A percentile compares a stretch with the other conserved stretches of the same genome.
These are phyloP conservation scores for Whitmania pigra DNA, from an alignment of 1,140 invertebrate genomes.

Conservation along the genomic window DNA sequence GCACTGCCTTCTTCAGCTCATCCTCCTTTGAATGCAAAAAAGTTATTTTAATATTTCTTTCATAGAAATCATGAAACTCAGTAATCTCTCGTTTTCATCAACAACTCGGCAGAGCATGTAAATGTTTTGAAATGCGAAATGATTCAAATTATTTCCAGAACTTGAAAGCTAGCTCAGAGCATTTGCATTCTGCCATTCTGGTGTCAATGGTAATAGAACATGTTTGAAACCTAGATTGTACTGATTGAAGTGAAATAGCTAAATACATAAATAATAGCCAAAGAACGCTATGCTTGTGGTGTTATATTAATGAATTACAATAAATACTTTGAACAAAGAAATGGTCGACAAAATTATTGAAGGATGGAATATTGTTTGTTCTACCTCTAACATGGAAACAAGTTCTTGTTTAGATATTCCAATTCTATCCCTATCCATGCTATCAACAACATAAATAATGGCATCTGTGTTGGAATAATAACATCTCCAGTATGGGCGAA, in stretches of 20 bases:
- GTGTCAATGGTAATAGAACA: too few species aligned
- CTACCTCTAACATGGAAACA: slow-evolving; percentile 82
- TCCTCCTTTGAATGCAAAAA: slow-evolving; percentile 61
- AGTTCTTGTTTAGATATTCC: slow-evolving; percentile 97
- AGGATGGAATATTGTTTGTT: slow-evolving; percentile 22
- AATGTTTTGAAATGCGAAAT: neutral
- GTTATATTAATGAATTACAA: too few species aligned
- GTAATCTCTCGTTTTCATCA: neutral
- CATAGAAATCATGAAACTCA: neutral
- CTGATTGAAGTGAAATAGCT: too few species aligned
- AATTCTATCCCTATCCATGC: slow-evolving; percentile 93
- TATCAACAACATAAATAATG: slow-evolving; percentile 98
- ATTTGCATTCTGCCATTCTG: too few species aligned
- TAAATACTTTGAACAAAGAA: too few species aligned
- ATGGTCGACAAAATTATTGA: too few species aligned
- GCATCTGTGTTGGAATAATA: slow-evolving; percentile 99
- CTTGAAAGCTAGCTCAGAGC: too few species aligned
- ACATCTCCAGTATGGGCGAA: slow-evolving; percentile 95
- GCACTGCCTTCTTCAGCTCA: slow-evolving; percentile 81
- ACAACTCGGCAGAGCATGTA: neutral
- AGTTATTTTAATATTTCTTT: neutral
- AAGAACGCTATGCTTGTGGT: too few species aligned
- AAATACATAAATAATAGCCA: too few species aligned
- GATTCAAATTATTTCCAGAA: neutral
- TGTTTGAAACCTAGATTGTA: too few species aligned